A percentile compares a stretch with the other conserved stretches of the same genome.
Conservation (phyloP, 2,888 invertebrate species). For the Sphecodes monilicornis region DNA sequence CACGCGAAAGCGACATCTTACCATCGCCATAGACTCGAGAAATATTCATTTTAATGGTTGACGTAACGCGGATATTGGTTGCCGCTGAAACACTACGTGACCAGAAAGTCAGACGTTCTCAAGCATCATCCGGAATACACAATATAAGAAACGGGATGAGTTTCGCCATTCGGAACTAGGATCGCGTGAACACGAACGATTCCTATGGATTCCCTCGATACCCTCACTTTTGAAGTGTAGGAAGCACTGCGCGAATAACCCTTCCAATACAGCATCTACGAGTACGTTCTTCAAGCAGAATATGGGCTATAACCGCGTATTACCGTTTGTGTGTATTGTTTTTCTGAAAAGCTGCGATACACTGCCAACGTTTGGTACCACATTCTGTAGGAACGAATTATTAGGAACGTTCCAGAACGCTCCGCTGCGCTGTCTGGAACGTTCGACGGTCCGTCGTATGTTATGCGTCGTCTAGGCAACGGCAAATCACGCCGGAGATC, state of each 20-base stretch:
- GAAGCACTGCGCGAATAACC: constrained; percentile 23
- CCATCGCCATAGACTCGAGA: constrained; percentile 68
- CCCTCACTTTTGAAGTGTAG: neutral
- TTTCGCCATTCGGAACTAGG: constrained; percentile 29
- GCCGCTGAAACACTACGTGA: constrained; percentile 75
- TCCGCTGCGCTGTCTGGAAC: too few relatives aligned
- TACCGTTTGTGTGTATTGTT: neutral
- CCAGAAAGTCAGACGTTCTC: constrained; percentile 60
- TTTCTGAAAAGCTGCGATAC: neutral
- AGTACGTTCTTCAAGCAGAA: neutral
- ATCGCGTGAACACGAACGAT: constrained; percentile 17
- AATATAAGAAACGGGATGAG: constrained; percentile 43
- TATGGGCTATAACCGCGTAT: neutral
- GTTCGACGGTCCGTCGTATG: too few relatives aligned
- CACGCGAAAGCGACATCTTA: constrained; percentile 39
- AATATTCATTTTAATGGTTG: constrained; percentile 80
- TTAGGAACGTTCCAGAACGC: too few relatives aligned
- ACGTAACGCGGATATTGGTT: constrained; percentile 77
- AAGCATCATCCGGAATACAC: constrained; percentile 55
- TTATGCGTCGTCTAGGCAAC: too few relatives aligned
- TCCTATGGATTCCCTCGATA: neutral
- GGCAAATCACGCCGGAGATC: too few relatives aligned
- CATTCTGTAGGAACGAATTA: too few relatives aligned
- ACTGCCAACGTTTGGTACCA: too few relatives aligned
- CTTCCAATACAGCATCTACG: neutral